Evolutionary conservation across 2,797 vertebrate species (phyloP).

Genomic region (Syndactyla subalaris): DNA sequence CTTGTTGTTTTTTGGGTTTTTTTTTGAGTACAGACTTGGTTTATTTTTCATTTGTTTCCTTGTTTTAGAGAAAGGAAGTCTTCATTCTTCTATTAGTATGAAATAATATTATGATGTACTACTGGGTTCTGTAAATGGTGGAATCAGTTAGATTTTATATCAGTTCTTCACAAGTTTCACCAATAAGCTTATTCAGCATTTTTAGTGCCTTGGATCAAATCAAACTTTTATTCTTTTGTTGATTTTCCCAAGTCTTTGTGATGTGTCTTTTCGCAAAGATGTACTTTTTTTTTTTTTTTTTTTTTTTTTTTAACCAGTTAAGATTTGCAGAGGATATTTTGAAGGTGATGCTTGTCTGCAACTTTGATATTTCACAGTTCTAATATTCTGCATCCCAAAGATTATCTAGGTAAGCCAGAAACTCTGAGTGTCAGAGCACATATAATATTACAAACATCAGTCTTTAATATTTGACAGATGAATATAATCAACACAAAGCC

Average conservation of each 20-base stretch:
- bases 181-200: not conserved
- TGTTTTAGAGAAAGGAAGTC: not conserved
- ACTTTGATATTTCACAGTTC: not conserved
- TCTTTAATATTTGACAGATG: not conserved
- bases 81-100: not conserved
- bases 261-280: not conserved
- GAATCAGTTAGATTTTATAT: not conserved
- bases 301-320: not conserved
- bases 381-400: not conserved
- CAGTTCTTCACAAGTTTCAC: not conserved
- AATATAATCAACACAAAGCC: rapidly evolving
- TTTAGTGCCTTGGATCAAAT: not conserved
- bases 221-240: not conserved
- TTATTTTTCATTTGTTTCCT: not conserved
- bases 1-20: not conserved
- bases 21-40: not conserved
- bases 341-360: not conserved
- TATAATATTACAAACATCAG: not conserved
- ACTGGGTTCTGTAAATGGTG: not conserved
- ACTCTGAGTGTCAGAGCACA: not conserved
- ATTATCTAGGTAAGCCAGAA: not conserved
- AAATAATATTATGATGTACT: not conserved
- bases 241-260: not conserved
- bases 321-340: not conserved
- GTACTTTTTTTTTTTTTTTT: not conserved